Percentiles rank a stretch among this genome's conserved stretches.
These are phyloP conservation scores for Tarsius wallacei DNA, from an alignment of 2,797 vertebrate species.

Conservation along the genomic window DNA sequence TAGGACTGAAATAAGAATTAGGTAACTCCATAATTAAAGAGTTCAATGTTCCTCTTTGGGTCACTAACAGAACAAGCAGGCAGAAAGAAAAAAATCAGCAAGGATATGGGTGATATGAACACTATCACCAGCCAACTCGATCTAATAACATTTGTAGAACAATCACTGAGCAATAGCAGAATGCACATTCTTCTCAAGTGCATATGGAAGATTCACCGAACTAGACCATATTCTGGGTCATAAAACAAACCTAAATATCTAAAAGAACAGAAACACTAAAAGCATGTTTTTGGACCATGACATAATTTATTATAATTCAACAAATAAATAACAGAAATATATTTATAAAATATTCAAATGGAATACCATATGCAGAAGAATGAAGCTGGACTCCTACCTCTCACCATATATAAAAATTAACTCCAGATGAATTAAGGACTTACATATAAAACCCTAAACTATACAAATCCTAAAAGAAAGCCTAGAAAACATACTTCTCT, in stretches of 20 bases:
- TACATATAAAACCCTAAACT: too few relatives aligned
- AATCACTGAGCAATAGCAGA: not conserved
- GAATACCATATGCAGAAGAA: too few relatives aligned
- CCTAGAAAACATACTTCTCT: too few relatives aligned
- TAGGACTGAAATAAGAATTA: not conserved
- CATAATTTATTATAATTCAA: not conserved
- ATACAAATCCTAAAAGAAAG: too few relatives aligned
- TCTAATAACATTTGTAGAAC: not conserved
- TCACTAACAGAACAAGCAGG: not conserved
- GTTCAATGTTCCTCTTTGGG: not conserved
- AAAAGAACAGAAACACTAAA: not conserved
- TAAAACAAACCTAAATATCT: not conserved
- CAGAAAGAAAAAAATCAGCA: not conserved
- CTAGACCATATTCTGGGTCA: not conserved
- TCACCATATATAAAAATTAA: not conserved
- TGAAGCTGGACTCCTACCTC: too few relatives aligned
- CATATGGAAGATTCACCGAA: not conserved
- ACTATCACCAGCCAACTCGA: not conserved
- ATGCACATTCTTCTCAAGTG: not conserved
- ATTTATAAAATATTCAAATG: too few relatives aligned
- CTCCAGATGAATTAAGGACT: not conserved
- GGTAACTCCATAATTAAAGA: not conserved
- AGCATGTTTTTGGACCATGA: not conserved
- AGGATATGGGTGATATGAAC: not conserved
- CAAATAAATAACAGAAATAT: too few relatives aligned